Percentiles rank a stretch among this genome's conserved stretches.
Evolutionary conservation across 2,797 vertebrate species (phyloP).

Genomic region (Labroides dimidiatus): DNA sequence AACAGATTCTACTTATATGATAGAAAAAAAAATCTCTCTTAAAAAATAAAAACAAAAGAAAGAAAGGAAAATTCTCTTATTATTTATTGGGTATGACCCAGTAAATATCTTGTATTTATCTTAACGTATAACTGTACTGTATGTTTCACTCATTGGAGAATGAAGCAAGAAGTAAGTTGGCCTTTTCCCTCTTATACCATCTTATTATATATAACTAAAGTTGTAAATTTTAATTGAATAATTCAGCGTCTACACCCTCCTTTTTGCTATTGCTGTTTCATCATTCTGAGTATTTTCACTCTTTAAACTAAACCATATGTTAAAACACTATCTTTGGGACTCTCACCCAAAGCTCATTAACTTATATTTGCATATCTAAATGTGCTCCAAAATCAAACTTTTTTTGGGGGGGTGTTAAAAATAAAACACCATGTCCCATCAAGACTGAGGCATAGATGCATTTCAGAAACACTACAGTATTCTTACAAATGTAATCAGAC

Average conservation of each 20-base stretch:
- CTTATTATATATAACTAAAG: background rate
- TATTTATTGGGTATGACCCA: background rate
- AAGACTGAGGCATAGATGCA: conserved; percentile 1
- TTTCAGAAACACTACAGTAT: background rate
- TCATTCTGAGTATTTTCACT: conserved; percentile 1
- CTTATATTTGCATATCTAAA: conserved; percentile 2
- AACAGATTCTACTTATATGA: too few relatives aligned
- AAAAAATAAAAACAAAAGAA: too few relatives aligned
- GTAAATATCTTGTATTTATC: background rate
- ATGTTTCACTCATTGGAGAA: background rate
- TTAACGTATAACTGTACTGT: background rate
- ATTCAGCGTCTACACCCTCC: conserved; percentile 22
- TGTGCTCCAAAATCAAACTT: background rate
- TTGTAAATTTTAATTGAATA: conserved; percentile 18
- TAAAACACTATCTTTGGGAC: conserved; percentile 13
- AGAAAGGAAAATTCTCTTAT: background rate
- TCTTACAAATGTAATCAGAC: conserved; percentile 32
- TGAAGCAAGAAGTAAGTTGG: background rate
- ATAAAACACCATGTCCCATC: background rate
- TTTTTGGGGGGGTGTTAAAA: background rate
- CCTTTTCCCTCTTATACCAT: background rate
- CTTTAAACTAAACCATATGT: conserved; percentile 36
- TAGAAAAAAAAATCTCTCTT: too few relatives aligned
- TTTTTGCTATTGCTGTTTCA: conserved; percentile 10
- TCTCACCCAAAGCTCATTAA: conserved; percentile 24